These are phyloP conservation scores for Melanostoma scalare DNA, from an alignment of 2,888 invertebrate genomes.

Conservation along the genomic window DNA sequence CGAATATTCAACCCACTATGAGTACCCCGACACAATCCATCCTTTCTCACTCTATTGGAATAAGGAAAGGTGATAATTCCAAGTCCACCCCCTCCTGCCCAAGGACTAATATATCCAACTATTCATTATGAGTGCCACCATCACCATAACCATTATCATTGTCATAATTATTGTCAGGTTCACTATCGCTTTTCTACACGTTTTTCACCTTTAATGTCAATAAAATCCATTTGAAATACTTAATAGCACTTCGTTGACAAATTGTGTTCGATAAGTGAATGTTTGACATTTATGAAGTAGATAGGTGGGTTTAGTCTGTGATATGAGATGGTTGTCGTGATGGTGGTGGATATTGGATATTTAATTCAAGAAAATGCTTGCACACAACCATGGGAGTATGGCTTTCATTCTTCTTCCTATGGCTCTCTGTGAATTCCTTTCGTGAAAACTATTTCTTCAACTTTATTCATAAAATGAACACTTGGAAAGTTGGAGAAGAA, in stretches of 20 bases:
- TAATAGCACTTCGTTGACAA: constrained; percentile 58
- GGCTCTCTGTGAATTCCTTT: no score
- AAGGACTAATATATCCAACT: not conserved
- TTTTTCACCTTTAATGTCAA: constrained; percentile 45
- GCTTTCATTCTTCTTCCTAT: no score
- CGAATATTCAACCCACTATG: constrained; percentile 1
- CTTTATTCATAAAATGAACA: no score
- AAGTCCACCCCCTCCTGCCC: not conserved
- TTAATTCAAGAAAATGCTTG: no score
- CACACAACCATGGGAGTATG: no score
- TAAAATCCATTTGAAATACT: constrained; percentile 59
- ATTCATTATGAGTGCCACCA: constrained; percentile 35
- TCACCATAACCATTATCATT: constrained; percentile 20
- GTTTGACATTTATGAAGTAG: constrained; percentile 57
- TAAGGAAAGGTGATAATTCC: not conserved
- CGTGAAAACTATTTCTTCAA: no score
- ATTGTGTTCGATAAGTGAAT: constrained; percentile 59
- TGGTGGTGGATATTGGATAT: no score
- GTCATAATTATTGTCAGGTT: constrained; percentile 66
- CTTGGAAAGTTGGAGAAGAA: no score
- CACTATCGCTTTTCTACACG: constrained; percentile 26
- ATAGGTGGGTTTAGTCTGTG: not conserved
- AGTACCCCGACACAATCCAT: no score
- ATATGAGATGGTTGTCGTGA: no score
- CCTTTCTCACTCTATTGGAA: not conserved